Percentiles rank a stretch among this genome's conserved stretches.
Conservation (phyloP, 1,140 invertebrate species). For the Drosophila insularis region DNA sequence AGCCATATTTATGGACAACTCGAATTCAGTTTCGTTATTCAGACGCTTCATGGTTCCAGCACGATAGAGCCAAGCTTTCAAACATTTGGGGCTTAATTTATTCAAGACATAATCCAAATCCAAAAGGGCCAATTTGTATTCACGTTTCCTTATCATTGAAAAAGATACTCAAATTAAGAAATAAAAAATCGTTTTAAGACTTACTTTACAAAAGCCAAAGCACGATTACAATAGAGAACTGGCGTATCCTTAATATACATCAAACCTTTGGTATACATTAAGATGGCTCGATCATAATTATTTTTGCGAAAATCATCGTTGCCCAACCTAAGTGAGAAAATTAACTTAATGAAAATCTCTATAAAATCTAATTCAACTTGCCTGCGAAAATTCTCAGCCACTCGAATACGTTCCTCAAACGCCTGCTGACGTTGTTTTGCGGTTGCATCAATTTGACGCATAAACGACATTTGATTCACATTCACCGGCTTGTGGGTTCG, state of each 20-base stretch:
- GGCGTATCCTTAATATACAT: conserved; percentile 49
- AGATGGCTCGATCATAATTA: conserved; percentile 44
- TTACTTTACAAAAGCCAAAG: conserved; percentile 53
- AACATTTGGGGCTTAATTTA: conserved; percentile 7
- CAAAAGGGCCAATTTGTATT: conserved; percentile 24
- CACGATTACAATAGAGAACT: conserved; percentile 52
- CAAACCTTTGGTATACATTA: conserved; percentile 36
- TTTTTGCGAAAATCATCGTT: conserved; percentile 46
- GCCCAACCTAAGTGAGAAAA: conserved; percentile 31
- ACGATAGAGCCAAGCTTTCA: conserved; percentile 52
- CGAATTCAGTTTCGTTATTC: conserved; percentile 38
- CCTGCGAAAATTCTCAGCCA: conserved; percentile 55
- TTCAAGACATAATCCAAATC: conserved; percentile 46
- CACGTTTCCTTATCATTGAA: conserved; percentile 21
- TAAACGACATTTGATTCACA: conserved; percentile 35
- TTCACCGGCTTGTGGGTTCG: background rate
- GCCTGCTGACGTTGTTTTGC: conserved; percentile 4
- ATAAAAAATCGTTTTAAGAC: background rate
- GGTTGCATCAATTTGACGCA: conserved; percentile 48
- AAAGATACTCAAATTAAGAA: no score
- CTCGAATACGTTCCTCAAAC: conserved; percentile 26
- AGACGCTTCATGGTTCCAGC: conserved; percentile 46
- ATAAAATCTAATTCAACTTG: background rate
- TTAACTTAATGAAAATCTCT: background rate
- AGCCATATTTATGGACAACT: conserved; percentile 31